These are phyloP conservation scores for Nebria ingens DNA, from an alignment of 1,140 invertebrate species.

Conservation along the genomic window DNA sequence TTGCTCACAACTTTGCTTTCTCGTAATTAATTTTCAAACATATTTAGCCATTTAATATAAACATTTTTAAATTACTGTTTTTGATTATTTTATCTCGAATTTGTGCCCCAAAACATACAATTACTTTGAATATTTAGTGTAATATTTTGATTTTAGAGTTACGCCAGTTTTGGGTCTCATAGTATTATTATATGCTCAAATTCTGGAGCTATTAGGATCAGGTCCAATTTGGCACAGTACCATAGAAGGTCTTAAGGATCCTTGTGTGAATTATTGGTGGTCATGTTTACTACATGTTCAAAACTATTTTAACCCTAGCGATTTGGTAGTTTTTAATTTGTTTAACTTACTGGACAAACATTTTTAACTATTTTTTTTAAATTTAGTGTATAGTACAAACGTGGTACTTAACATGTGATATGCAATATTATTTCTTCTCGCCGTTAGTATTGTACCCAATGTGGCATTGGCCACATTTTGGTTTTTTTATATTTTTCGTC, in stretches of 20 bases:
- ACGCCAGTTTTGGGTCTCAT: conserved; percentile 33
- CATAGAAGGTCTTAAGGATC: conserved; percentile 17
- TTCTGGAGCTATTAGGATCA: conserved; percentile 27
- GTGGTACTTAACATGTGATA: conserved; percentile 57
- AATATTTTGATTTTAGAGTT: conserved; percentile 24
- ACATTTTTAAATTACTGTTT: no score
- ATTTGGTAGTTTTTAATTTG: conserved; percentile 21
- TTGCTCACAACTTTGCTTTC: no score
- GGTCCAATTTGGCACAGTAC: conserved; percentile 31
- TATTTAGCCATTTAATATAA: no score
- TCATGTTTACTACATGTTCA: conserved; percentile 29
- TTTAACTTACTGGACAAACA: conserved; percentile 7
- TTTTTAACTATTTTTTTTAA: conserved; percentile 12
- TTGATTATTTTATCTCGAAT: no score
- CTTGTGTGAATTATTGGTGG: conserved; percentile 36
- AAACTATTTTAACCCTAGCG: conserved; percentile 30
- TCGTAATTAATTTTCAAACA: no score
- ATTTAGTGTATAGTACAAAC: conserved; percentile 50
- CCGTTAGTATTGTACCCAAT: conserved; percentile 44
- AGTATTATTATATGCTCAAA: conserved; percentile 29
- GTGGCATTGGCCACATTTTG: conserved; percentile 20
- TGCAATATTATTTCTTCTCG: conserved; percentile 49
- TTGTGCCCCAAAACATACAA: not conserved
- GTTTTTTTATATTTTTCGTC: not conserved
- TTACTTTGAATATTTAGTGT: not conserved